phyloP scores from a whole-genome alignment of 1,140 invertebrate species.

The Drosophila simulans region DNA sequence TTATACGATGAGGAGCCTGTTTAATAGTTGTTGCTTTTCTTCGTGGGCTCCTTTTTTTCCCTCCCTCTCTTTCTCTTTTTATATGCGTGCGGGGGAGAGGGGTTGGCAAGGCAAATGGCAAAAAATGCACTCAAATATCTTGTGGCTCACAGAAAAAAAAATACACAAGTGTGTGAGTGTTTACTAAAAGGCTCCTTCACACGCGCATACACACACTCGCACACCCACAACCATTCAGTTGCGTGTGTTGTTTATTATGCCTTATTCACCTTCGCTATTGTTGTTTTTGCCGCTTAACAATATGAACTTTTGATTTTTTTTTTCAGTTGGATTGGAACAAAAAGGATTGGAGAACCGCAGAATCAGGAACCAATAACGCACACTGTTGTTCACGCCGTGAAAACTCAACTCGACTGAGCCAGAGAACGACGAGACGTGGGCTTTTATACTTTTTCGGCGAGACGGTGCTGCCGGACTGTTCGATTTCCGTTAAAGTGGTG shows the following conservation, averaged over 20 bases:
- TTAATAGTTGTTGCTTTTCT: constrained; percentile 42
- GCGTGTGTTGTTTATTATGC: constrained; percentile 1
- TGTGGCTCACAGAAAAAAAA: constrained; percentile 25
- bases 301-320: constrained; percentile 12
- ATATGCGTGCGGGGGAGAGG: constrained; percentile 4
- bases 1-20: constrained; percentile 21
- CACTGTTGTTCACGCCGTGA: constrained; percentile 26
- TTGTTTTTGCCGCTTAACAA: constrained; percentile 1
- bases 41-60: constrained; percentile 32
- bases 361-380: background rate
- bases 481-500: background rate
- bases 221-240: constrained; percentile 45
- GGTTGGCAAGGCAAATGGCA: constrained; percentile 3
- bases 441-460: constrained; percentile 12
- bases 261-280: no score
- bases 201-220: constrained; percentile 21
- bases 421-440: constrained; percentile 7
- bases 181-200: constrained; percentile 22
- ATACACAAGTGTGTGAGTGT: constrained; percentile 15
- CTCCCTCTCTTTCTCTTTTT: constrained; percentile 2
- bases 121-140: constrained; percentile 32
- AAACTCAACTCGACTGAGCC: constrained; percentile 60
- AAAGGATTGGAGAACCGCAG: constrained; percentile 26
- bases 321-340: constrained; percentile 1
- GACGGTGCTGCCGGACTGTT: background rate